These are phyloP conservation scores for Nycticorax nycticorax DNA, from an alignment of 2,113 vertebrate species.

Conservation along the genomic window DNA sequence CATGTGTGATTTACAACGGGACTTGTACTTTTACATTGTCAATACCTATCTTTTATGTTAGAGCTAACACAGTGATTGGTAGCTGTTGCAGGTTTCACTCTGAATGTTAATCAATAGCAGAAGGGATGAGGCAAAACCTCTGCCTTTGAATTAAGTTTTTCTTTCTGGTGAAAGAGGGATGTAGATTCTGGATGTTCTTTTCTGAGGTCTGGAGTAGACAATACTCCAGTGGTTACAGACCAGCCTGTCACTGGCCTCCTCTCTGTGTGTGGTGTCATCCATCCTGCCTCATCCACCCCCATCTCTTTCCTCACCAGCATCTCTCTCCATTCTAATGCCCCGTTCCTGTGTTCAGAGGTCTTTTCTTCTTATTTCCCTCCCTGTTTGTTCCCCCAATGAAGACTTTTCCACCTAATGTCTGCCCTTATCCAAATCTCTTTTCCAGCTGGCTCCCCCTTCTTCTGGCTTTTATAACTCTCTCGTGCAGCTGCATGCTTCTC, in stretches of 20 bases:
- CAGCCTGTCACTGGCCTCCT: not conserved
- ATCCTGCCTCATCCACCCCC: not conserved
- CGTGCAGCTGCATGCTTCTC: accelerated
- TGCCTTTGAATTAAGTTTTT: not conserved
- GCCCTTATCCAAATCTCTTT: not conserved
- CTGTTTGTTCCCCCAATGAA: not conserved
- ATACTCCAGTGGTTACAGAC: not conserved
- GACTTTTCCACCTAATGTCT: not conserved
- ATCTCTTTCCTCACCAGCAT: accelerated
- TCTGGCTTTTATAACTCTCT: not conserved
- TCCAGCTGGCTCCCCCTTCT: not conserved
- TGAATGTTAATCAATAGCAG: not conserved
- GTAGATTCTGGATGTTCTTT: not conserved
- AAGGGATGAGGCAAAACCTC: not conserved
- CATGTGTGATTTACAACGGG: not conserved
- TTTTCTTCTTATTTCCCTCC: not conserved
- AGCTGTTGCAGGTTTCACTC: not conserved
- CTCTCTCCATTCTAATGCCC: not conserved
- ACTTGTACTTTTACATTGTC: not conserved
- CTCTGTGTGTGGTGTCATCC: not conserved
- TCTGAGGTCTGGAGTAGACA: not conserved
- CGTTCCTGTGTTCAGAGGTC: not conserved
- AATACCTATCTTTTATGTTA: not conserved
- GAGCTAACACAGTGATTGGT: not conserved
- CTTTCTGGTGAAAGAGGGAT: not conserved